Conservation (phyloP, 2,113 vertebrate genomes). For the Gobius niger region DNA sequence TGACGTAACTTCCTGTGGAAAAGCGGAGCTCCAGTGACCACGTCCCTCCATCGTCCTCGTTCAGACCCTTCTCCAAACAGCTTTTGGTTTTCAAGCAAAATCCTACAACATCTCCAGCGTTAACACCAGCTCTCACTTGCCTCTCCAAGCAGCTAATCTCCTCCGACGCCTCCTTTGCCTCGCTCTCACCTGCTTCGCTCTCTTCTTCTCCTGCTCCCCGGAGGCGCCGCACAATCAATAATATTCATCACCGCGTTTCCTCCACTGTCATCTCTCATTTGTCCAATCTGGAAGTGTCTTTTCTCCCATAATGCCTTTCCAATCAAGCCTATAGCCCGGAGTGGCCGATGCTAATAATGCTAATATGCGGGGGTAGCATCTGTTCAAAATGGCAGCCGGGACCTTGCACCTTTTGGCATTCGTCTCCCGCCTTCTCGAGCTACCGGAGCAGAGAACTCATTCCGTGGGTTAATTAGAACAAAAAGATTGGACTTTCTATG, state of each 20-base stretch:
- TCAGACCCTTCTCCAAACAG: no score
- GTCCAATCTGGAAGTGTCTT: constrained; percentile 2
- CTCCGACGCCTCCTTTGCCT: neutral
- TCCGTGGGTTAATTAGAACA: constrained; percentile 80
- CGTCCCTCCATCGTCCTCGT: no score
- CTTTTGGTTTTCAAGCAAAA: no score
- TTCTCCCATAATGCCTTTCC: constrained; percentile 13
- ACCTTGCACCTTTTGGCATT: constrained; percentile 80
- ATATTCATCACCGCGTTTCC: constrained; percentile 1
- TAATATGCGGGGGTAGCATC: constrained; percentile 43
- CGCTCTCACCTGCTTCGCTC: neutral
- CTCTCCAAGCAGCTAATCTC: neutral
- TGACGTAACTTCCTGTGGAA: no score
- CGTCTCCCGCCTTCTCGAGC: constrained; percentile 52
- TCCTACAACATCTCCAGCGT: no score
- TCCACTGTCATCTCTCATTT: constrained; percentile 9
- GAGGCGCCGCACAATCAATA: neutral
- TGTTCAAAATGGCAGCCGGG: constrained; percentile 52
- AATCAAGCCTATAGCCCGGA: constrained; percentile 9
- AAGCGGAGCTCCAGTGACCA: no score
- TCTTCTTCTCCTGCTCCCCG: neutral
- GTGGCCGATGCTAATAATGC: constrained; percentile 45
- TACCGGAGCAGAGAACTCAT: constrained; percentile 76
- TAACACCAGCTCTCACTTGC: neutral
- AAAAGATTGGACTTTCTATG: constrained; percentile 69